Percentiles rank a stretch among this genome's conserved stretches.
These are phyloP conservation scores for Thecophora atra DNA, from an alignment of 2,888 invertebrate genomes.

Conservation along the genomic window DNA sequence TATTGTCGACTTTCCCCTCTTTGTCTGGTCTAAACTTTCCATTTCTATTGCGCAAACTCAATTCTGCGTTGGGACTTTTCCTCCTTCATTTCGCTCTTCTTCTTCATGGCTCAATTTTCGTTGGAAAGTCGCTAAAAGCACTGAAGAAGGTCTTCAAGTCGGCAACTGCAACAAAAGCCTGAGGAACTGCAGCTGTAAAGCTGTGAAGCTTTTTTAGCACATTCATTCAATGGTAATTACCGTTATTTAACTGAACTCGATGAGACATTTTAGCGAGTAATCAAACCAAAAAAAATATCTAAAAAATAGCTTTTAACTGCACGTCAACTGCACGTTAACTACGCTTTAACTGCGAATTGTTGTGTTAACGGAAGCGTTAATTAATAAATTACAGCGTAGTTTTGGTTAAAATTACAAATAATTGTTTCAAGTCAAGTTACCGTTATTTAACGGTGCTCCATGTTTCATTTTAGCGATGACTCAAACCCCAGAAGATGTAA, in stretches of 20 bases:
- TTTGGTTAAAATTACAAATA: too few relatives aligned
- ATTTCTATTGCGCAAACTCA: conserved; percentile 18
- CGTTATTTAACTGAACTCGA: too few relatives aligned
- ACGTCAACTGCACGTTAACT: too few relatives aligned
- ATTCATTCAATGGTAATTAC: too few relatives aligned
- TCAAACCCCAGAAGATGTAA: neutral
- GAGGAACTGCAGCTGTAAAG: conserved; percentile 17
- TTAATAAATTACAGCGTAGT: too few relatives aligned
- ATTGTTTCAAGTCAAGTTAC: too few relatives aligned
- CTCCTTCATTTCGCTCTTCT: neutral
- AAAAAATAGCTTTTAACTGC: too few relatives aligned
- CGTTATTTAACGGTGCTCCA: too few relatives aligned
- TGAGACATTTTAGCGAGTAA: too few relatives aligned
- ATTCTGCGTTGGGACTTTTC: conserved; percentile 7
- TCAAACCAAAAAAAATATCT: too few relatives aligned
- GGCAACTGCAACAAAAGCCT: neutral
- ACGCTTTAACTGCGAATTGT: too few relatives aligned
- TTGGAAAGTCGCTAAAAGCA: conserved; percentile 2
- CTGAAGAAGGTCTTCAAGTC: conserved; percentile 27
- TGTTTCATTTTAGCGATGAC: neutral
- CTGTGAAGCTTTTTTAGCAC: neutral
- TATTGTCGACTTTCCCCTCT: neutral
- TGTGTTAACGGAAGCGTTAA: too few relatives aligned
- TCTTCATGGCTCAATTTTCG: neutral
- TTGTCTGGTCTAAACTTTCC: neutral